A percentile compares a stretch with the other conserved stretches of the same genome.
phyloP scores from a whole-genome alignment of 2,113 vertebrate genomes.

The Tachuris rubrigastra region DNA sequence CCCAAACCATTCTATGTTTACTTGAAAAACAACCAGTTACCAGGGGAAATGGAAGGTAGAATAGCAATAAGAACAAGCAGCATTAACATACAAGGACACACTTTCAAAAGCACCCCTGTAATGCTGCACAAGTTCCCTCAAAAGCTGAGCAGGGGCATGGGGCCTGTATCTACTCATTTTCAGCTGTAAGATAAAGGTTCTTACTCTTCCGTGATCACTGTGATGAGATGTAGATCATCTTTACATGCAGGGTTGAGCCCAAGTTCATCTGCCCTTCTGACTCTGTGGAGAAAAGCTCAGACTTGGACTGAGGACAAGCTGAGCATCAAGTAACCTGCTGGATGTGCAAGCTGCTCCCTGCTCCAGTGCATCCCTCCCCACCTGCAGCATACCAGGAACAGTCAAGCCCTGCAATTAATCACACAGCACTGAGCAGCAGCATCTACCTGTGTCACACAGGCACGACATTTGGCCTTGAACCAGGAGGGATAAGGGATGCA shows the following conservation, averaged over 20 bases:
- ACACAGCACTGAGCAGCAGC: not conserved
- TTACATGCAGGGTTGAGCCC: not conserved
- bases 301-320: not conserved
- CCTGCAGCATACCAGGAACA: fast-evolving
- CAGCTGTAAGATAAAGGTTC: not conserved
- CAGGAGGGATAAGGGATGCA: not conserved
- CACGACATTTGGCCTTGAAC: not conserved
- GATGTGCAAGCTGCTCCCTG: not conserved
- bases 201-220: not conserved
- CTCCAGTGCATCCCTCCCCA: not conserved
- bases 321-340: not conserved
- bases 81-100: not conserved
- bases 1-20: not conserved
- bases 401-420: not conserved
- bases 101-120: not conserved
- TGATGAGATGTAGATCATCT: not conserved
- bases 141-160: not conserved
- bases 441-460: not conserved
- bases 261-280: not conserved
- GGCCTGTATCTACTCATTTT: not conserved
- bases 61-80: not conserved
- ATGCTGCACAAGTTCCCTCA: not conserved
- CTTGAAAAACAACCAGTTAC: not conserved
- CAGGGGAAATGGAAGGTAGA: not conserved
- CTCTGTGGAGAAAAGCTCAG: not conserved